Evolutionary conservation across 2,888 invertebrate species (phyloP).

Genomic region (Drosophila setosimentum): DNA sequence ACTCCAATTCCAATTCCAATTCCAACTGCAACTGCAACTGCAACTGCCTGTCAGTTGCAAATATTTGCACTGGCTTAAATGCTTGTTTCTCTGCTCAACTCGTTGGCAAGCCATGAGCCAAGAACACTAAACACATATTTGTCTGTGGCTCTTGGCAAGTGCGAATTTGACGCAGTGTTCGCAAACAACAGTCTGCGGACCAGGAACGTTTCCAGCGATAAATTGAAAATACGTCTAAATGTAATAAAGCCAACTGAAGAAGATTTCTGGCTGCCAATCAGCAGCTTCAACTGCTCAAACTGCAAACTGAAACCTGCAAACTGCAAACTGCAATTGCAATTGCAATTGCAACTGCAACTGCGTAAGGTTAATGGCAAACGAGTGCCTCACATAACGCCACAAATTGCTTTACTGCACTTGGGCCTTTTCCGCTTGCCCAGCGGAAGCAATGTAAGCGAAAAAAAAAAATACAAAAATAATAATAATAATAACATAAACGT

Average conservation of each 20-base stretch:
- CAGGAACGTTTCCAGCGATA: constrained; percentile 25
- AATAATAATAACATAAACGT: constrained; percentile 66
- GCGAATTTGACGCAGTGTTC: constrained; percentile 60
- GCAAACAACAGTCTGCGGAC: neutral
- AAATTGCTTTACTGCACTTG: constrained; percentile 65
- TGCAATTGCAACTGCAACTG: constrained; percentile 38
- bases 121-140: constrained; percentile 50
- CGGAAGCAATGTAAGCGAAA: constrained; percentile 36
- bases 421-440: constrained; percentile 8
- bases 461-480: constrained; percentile 14
- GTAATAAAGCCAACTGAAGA: constrained; percentile 45
- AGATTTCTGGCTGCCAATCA: constrained; percentile 22
- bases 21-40: constrained; percentile 23
- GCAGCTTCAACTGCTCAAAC: constrained; percentile 33
- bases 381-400: constrained; percentile 81
- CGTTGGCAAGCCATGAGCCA: constrained; percentile 44
- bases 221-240: constrained; percentile 64
- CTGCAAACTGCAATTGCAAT: constrained; percentile 23
- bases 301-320: no score
- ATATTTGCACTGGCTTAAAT: constrained; percentile 50
- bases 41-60: constrained; percentile 55
- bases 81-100: constrained; percentile 44
- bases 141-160: constrained; percentile 45
- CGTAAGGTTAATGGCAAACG: constrained; percentile 80
- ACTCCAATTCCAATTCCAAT: neutral